A percentile compares a stretch with the other conserved stretches of the same genome.
phyloP scores from a whole-genome alignment of 1,140 invertebrate species.

The Drosophila bifasciata region DNA sequence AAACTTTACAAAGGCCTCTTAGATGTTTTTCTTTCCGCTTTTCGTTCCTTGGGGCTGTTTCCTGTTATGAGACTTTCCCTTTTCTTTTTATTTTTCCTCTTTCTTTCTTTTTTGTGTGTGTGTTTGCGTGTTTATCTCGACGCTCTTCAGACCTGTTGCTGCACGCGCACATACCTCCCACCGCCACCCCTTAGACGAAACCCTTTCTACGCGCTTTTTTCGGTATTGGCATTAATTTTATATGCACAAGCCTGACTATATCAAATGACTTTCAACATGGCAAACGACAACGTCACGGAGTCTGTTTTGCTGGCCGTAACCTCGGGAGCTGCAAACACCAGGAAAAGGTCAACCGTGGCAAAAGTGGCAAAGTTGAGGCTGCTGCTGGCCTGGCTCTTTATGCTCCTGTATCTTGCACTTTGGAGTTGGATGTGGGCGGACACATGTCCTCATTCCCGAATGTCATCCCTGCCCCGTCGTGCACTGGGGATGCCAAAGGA shows the following conservation, averaged over 20 bases:
- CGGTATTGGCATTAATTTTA: constrained; percentile 44
- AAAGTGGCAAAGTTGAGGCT: constrained; percentile 38
- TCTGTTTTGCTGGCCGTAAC: not conserved
- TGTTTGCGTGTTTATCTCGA: too few species aligned
- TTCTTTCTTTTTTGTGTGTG: too few species aligned
- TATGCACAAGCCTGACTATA: constrained; percentile 37
- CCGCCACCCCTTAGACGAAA: constrained; percentile 21
- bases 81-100: not conserved
- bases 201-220: constrained; percentile 34
- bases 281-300: constrained; percentile 22
- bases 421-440: not conserved
- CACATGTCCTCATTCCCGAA: too few species aligned
- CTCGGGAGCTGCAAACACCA: constrained; percentile 4
- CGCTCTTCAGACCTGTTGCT: constrained; percentile 26
- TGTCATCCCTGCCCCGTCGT: too few species aligned
- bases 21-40: constrained; percentile 16
- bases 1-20: constrained; percentile 21
- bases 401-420: constrained; percentile 20
- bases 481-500: too few species aligned
- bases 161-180: too few species aligned
- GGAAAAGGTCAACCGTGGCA: constrained; percentile 30
- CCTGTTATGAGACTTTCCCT: constrained; percentile 11
- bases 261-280: constrained; percentile 36
- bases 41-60: constrained; percentile 19
- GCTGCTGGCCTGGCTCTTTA: constrained; percentile 4